A percentile compares a stretch with the other conserved stretches of the same genome.
phyloP scores from a whole-genome alignment of 2,888 invertebrate genomes.

The Patella ulyssiponensis region DNA sequence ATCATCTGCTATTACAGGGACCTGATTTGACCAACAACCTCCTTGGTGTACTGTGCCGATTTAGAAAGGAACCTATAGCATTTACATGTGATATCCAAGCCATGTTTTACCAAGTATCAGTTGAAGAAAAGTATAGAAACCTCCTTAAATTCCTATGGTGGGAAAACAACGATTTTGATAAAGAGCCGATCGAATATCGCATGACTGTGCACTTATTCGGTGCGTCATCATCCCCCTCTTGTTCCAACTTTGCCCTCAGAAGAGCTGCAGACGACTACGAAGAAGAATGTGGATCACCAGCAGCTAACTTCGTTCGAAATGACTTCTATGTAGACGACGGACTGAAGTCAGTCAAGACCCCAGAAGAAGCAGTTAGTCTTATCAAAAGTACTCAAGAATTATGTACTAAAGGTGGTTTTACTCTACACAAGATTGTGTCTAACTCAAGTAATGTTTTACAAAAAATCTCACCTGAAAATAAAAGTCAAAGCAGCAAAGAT shows the following conservation, averaged over 20 bases:
- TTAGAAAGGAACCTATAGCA: conserved; percentile 3
- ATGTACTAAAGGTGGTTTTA: not conserved
- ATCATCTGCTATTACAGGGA: no score
- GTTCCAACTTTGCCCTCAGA: no score
- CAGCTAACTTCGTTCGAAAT: not conserved
- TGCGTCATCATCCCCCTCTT: no score
- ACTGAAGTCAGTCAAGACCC: not conserved
- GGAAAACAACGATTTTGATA: not conserved
- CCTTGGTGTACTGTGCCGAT: no score
- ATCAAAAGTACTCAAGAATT: not conserved
- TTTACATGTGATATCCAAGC: conserved; percentile 5
- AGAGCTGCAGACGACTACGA: not conserved
- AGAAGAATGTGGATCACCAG: not conserved
- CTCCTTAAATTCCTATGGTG: not conserved
- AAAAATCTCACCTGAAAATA: no score
- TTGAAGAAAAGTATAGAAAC: not conserved
- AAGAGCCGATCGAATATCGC: no score
- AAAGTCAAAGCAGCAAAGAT: no score
- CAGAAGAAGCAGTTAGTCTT: not conserved
- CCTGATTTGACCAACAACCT: not conserved
- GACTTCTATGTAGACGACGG: not conserved
- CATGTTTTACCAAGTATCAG: not conserved
- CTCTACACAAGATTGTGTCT: not conserved
- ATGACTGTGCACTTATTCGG: no score
- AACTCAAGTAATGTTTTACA: no score